These are phyloP conservation scores for Pocillopora damicornis DNA, from an alignment of 64 coral and sea anemone genomes.

Conservation along the genomic window DNA sequence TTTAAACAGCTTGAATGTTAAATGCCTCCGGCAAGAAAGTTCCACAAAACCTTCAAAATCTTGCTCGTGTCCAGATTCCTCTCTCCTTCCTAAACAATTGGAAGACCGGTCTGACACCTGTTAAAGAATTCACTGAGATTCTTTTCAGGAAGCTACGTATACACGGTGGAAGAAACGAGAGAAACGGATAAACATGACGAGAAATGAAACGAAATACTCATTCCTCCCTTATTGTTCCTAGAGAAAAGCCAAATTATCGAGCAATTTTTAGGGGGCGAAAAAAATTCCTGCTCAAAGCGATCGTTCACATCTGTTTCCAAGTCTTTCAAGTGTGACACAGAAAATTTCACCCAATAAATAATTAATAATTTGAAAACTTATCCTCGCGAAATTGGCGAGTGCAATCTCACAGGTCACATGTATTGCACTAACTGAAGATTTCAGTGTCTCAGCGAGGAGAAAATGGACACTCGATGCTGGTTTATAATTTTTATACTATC, in stretches of 20 bases:
- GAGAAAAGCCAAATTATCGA: neutral
- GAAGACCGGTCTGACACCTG: neutral
- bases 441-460: neutral
- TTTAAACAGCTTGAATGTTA: neutral
- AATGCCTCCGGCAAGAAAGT: neutral
- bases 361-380: constrained; percentile 12
- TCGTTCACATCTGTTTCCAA: neutral
- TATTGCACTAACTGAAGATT: neutral
- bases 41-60: too few relatives aligned
- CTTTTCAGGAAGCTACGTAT: neutral
- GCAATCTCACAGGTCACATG: constrained; percentile 20
- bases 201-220: neutral
- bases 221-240: neutral
- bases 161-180: neutral
- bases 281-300: neutral
- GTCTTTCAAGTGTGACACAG: neutral
- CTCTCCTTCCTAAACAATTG: neutral
- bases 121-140: neutral
- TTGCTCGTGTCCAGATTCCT: too few relatives aligned
- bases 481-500: neutral
- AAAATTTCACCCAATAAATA: constrained; percentile 11
- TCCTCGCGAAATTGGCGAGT: neutral
- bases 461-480: neutral
- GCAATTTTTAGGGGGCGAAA: neutral
- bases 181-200: neutral